phyloP scores from a whole-genome alignment of 2,888 invertebrate genomes.

The Sialis lutaria region DNA sequence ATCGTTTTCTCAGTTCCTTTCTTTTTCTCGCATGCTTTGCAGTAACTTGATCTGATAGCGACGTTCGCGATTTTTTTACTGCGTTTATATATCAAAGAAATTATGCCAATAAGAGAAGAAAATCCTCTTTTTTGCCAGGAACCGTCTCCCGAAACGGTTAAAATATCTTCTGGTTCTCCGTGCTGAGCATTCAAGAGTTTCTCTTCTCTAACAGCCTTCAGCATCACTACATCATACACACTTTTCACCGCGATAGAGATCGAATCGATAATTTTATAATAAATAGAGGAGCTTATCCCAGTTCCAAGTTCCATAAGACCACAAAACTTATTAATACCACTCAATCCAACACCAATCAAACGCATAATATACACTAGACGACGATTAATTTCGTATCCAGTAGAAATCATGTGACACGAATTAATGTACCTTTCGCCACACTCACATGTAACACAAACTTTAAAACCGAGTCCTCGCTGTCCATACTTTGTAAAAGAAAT shows the following conservation, averaged over 20 bases:
- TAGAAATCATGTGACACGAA: constrained; percentile 9
- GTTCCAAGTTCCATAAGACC: constrained; percentile 9
- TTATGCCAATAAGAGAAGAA: constrained; percentile 10
- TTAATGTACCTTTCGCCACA: constrained; percentile 10
- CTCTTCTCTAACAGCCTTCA: constrained; percentile 9
- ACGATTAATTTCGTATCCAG: constrained; percentile 12
- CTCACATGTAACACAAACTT: constrained; percentile 9
- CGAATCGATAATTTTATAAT: constrained; percentile 1
- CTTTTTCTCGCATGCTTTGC: constrained; percentile 8
- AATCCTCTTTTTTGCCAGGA: constrained; percentile 11
- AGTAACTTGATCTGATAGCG: constrained; percentile 8
- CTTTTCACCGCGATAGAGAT: background rate
- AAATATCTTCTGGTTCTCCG: constrained; percentile 5
- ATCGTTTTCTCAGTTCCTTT: constrained; percentile 4
- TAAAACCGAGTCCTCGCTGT: constrained; percentile 10
- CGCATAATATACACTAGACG: constrained; percentile 10
- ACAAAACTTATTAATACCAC: constrained; percentile 10
- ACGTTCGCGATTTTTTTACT: constrained; percentile 9
- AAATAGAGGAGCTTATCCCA: constrained; percentile 6
- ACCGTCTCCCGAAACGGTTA: constrained; percentile 14
- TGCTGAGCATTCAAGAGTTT: constrained; percentile 9
- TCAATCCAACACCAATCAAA: constrained; percentile 9
- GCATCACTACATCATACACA: constrained; percentile 6
- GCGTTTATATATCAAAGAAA: constrained; percentile 9
- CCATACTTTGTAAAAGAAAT: constrained; percentile 3